Conservation (phyloP, 2,888 invertebrate genomes). For the Xylota sylvarum region DNA sequence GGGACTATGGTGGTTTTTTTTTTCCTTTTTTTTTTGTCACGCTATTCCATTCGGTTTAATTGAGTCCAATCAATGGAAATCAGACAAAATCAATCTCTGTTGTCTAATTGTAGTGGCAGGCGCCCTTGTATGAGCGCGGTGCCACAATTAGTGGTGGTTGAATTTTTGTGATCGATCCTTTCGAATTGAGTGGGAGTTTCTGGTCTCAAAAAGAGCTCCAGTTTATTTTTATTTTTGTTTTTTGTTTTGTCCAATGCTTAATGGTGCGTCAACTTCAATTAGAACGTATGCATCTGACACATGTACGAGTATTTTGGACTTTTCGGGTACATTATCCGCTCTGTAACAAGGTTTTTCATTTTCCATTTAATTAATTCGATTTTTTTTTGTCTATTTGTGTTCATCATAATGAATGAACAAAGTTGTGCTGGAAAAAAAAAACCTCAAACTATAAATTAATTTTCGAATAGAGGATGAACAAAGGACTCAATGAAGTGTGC, state of each 20-base stretch:
- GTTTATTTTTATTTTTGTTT: neutral
- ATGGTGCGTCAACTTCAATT: slow-evolving; percentile 69
- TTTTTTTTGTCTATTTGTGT: slow-evolving; percentile 9
- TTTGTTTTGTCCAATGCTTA: slow-evolving; percentile 17
- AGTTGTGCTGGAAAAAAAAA: neutral
- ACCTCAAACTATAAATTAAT: slow-evolving; percentile 35
- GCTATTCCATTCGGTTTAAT: slow-evolving; percentile 74
- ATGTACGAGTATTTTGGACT: slow-evolving; percentile 15
- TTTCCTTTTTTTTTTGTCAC: slow-evolving; percentile 62
- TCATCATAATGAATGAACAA: slow-evolving; percentile 30
- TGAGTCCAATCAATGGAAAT: slow-evolving; percentile 76
- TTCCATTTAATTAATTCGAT: slow-evolving; percentile 33
- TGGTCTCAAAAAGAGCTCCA: slow-evolving; percentile 28
- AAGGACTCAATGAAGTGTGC: slow-evolving; percentile 38
- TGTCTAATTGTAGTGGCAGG: slow-evolving; percentile 71
- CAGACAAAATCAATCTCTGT: slow-evolving; percentile 74
- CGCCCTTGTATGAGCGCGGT: slow-evolving; percentile 42
- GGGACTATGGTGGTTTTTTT: neutral
- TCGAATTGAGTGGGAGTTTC: slow-evolving; percentile 26
- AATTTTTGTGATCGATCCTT: slow-evolving; percentile 57
- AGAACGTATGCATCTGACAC: slow-evolving; percentile 33
- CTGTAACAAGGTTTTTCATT: neutral
- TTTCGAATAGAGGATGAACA: slow-evolving; percentile 24
- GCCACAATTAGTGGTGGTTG: slow-evolving; percentile 69
- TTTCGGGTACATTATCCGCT: no score